Conservation (phyloP, 1,140 invertebrate genomes). For the Caenorhabditis remanei region DNA sequence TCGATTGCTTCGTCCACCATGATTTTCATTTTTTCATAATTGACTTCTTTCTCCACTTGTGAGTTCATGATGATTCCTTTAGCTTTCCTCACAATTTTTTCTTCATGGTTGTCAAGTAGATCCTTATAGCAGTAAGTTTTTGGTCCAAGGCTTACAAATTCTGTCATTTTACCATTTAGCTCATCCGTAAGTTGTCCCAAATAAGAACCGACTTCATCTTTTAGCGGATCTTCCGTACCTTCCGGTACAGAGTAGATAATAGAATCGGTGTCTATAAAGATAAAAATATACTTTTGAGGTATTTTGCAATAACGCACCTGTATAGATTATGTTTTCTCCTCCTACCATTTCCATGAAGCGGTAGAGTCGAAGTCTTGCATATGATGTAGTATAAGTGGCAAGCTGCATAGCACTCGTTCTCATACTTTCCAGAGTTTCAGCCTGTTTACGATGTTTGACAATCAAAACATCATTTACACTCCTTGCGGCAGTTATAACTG, state of each 20-base stretch:
- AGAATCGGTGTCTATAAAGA: conserved; percentile 1
- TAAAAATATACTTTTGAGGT: no score
- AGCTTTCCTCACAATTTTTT: not conserved
- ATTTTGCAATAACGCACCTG: no score
- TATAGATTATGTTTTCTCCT: conserved; percentile 6
- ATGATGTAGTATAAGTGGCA: not conserved
- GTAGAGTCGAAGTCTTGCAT: not conserved
- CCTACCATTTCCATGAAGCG: not conserved
- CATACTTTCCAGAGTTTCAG: not conserved
- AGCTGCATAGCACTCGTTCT: not conserved
- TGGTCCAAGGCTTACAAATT: not conserved
- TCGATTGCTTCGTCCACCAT: conserved; percentile 7
- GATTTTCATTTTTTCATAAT: not conserved
- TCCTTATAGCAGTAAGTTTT: not conserved
- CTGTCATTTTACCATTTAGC: not conserved
- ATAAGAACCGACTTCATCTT: not conserved
- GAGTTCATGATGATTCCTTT: not conserved
- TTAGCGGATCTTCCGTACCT: not conserved
- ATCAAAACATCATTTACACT: not conserved
- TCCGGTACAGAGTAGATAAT: not conserved
- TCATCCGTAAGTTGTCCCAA: not conserved
- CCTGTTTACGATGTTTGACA: not conserved
- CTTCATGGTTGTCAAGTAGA: not conserved
- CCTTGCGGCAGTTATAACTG: no score
- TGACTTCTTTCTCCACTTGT: not conserved